Evolutionary conservation across 2,888 invertebrate species (phyloP), one percentile per base, ranked within the genome.

Genomic region (Folsomia manolachei): DNA sequence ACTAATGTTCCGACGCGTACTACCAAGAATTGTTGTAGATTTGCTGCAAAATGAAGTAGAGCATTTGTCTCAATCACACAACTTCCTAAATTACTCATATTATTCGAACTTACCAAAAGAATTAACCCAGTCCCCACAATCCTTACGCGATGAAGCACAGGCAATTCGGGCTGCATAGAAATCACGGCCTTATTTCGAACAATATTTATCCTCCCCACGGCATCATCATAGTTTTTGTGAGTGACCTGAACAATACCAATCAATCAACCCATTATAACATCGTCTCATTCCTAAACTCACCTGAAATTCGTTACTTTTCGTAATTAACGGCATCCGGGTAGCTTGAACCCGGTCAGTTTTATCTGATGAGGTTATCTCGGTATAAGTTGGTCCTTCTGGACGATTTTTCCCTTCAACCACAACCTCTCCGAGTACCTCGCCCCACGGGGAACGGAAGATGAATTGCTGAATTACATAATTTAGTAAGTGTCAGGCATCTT

Each of bases 151-250:
- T 68, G 51, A n/a, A 61, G 7, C 19, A 52, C n/a, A 27, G 72
- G 64, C 26, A 75, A n/a, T 26, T 75, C 75, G 4, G 75, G 75
- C 52, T 64, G 39, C 68, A 75, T 72, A 0, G 75, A 72, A 2
- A 72, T 21, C 2, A 53, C 60, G 19, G 65, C 62, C 25, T 64
- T 75, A 1, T 18, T 19, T 11, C 65, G 60, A 1, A 67, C 51
- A 1, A 68, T 26, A 25, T 70, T 62, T n/a, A 75, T 62, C 18
- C 75, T 66, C 25, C 70, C 75, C 39, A 72, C 69, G 7, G 27
- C 24, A 53, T 39, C 52, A 7, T 64, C 66, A 9, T 1, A n/a
- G 18, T 51, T 39, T 18, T 19, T 23, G 23, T 21, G 23, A 23
- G 25, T 66, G 2, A 66, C 52, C 65, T 66, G 21, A 7, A 56